Evolutionary conservation across 2,113 vertebrate genomes (phyloP), one percentile per base, ranked within the genome.

Genomic region (Centropus bengalensis): DNA sequence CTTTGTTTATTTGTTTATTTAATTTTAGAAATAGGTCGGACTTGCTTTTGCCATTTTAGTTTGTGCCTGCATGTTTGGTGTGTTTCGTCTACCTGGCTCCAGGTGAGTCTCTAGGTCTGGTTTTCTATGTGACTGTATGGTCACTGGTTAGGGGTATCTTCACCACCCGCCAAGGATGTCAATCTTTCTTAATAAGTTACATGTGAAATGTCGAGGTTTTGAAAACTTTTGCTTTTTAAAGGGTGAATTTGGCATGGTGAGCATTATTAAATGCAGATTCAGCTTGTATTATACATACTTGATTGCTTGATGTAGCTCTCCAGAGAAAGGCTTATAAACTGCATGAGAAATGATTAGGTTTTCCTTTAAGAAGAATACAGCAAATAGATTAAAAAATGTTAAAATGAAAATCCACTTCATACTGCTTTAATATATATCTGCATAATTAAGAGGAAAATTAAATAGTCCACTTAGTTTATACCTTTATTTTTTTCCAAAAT

Each of bases 381-480:
- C 18, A 77, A 88, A 87, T 63, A 77, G 59, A 91, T 92, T 92
- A 67, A 85, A 85, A 94, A 94, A 71, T 28, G 27, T 83, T 94
- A 14, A 54, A 78, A 45, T 66, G 49, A 69, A 79, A 91, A 86
- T 21, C 4, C 22, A 55, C 33, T 36, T 2, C 59, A n/a, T 49
- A 22, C 12, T n/a, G 58, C 44, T 88, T 86, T 66, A 68, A n/a
- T 38, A 42, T 19, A 15, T 87, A 11, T 21, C 45, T 55, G 21
- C 36, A 9, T 44, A 18, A 51, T 9, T 30, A 62, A 52, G 20
- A 60, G 49, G 49, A 59, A 74, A 86, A 40, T 1, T 0, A 86
- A 52, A 42, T 20, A 4, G 33, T 20, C 10, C 32, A 10, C 69
- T 88, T 82, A 47, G 33, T 88, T 75, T 73, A 36, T 58, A 24